A percentile compares a stretch with the other conserved stretches of the same genome.
Evolutionary conservation across 2,113 vertebrate genomes (phyloP).

Genomic region (Erpornis zantholeuca): DNA sequence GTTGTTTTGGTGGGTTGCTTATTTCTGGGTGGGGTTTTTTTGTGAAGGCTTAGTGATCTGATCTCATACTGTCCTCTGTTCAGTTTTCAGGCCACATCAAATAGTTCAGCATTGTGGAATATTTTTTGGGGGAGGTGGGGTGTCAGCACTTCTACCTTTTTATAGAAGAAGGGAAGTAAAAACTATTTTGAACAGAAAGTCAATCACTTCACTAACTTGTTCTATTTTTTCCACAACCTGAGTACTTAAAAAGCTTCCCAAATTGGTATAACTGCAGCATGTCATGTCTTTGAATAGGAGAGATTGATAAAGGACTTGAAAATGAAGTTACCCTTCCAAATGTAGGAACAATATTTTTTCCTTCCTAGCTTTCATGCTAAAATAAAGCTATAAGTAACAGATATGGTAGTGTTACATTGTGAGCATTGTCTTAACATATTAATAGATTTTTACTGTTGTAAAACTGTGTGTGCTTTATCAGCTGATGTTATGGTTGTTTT

Average conservation of each 20-base stretch:
- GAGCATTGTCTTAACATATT: neutral
- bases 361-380: neutral
- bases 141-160: neutral
- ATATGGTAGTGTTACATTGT: neutral
- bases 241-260: constrained; percentile 13
- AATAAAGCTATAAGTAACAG: neutral
- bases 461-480: neutral
- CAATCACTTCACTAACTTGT: neutral
- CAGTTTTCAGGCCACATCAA: neutral
- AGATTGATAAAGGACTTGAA: neutral
- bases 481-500: neutral
- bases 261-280: constrained; percentile 3
- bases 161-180: neutral
- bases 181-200: constrained; percentile 27
- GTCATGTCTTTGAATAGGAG: neutral
- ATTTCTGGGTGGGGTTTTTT: neutral
- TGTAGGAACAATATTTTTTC: neutral
- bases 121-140: neutral
- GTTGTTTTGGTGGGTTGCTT: neutral
- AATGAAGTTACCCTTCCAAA: neutral
- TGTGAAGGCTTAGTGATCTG: neutral
- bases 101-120: neutral
- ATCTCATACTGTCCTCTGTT: neutral
- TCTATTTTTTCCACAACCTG: neutral
- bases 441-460: neutral